phyloP scores from a whole-genome alignment of 2,888 invertebrate genomes.

The Chymomyza fuscimana region DNA sequence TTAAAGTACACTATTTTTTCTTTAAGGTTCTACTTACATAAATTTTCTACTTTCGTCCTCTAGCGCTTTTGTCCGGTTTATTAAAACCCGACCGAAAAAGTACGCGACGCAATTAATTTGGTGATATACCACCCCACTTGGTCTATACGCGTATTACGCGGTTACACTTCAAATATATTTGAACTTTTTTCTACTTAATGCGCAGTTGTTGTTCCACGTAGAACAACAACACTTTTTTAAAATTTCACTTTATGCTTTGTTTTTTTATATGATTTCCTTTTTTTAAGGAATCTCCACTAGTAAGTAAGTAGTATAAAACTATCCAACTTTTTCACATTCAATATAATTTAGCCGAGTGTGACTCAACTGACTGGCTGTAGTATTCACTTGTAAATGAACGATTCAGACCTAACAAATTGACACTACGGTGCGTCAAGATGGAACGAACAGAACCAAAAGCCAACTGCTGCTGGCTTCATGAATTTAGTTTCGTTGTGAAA shows the following conservation, averaged over 20 bases:
- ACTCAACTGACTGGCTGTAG: conserved; percentile 58
- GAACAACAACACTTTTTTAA: conserved; percentile 42
- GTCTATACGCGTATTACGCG: conserved; percentile 44
- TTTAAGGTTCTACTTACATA: conserved; percentile 48
- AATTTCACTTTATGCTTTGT: conserved; percentile 26
- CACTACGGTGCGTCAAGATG: too few relatives aligned
- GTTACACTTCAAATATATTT: conserved; percentile 30
- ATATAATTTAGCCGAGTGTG: conserved; percentile 32
- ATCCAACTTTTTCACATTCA: conserved; percentile 40
- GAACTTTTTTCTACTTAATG: conserved; percentile 13
- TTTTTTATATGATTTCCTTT: conserved; percentile 31
- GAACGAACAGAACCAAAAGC: background rate
- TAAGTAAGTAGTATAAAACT: conserved; percentile 13
- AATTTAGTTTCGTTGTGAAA: conserved; percentile 77
- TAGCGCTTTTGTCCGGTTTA: conserved; percentile 52
- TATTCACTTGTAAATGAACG: conserved; percentile 51
- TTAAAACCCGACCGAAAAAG: conserved; percentile 48
- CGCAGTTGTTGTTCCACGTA: conserved; percentile 52
- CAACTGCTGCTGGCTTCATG: conserved; percentile 19
- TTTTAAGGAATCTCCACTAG: conserved; percentile 20
- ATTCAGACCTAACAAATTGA: background rate
- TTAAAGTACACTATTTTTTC: background rate
- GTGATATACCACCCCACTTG: conserved; percentile 63
- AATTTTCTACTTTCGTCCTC: conserved; percentile 45
- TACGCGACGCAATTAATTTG: conserved; percentile 49